Conservation (phyloP, 1,140 invertebrate species). For the Drosophila setifemur region DNA sequence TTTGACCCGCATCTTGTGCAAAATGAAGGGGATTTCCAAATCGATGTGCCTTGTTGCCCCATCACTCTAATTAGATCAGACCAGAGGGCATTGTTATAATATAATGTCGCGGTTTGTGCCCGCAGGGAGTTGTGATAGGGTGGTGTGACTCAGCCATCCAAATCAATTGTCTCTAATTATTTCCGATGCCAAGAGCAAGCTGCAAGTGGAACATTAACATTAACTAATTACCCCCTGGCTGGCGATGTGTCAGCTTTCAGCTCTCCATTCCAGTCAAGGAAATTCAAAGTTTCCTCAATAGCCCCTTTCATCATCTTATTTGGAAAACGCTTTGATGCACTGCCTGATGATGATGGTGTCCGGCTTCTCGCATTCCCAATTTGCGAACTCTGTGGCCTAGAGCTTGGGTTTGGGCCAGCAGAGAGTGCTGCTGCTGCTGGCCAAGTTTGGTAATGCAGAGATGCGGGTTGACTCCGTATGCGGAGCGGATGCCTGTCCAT, state of each 20-base stretch:
- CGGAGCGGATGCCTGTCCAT: slow-evolving; percentile 11
- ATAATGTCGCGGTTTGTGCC: not conserved
- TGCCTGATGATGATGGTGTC: slow-evolving; percentile 1
- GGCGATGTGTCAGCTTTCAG: not conserved
- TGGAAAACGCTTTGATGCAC: not conserved
- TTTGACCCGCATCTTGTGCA: too few species aligned
- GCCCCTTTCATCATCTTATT: not conserved
- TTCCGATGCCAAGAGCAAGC: not conserved
- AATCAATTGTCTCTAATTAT: slow-evolving; percentile 45
- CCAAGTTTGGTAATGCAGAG: slow-evolving; percentile 14
- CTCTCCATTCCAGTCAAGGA: too few species aligned
- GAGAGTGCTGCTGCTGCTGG: not conserved
- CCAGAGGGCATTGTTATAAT: slow-evolving; percentile 6
- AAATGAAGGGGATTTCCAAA: too few species aligned
- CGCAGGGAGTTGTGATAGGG: not conserved
- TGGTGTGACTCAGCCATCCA: slow-evolving; percentile 9
- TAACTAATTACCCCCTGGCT: slow-evolving; percentile 18
- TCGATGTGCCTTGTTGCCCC: too few species aligned
- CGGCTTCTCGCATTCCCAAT: slow-evolving; percentile 9
- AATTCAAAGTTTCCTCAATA: not conserved
- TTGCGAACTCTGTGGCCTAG: not conserved
- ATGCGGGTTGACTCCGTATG: slow-evolving; percentile 10
- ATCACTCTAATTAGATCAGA: not conserved
- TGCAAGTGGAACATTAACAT: slow-evolving; percentile 24
- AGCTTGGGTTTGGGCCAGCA: not conserved